phyloP scores from a whole-genome alignment of 2,888 invertebrate genomes.

The Macroteleia sp. region DNA sequence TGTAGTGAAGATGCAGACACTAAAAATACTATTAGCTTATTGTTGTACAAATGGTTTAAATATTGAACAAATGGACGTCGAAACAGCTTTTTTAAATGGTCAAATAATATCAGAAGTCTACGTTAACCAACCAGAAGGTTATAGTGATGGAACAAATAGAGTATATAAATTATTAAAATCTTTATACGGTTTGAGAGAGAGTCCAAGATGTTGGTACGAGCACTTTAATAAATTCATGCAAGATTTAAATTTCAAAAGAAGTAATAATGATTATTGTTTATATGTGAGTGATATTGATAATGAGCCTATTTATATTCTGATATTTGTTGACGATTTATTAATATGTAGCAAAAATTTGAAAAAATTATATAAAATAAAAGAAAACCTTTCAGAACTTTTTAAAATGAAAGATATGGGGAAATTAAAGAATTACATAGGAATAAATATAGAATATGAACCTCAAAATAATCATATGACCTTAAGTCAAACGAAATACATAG shows the following conservation, averaged over 20 bases:
- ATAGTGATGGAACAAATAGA: conserved; percentile 2
- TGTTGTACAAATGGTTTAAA: conserved; percentile 2
- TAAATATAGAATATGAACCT: conserved; percentile 35
- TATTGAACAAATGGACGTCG: background rate
- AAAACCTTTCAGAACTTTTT: conserved; percentile 32
- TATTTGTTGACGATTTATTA: conserved; percentile 5
- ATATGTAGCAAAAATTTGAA: conserved; percentile 13
- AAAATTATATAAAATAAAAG: conserved; percentile 27
- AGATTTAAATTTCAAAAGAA: background rate
- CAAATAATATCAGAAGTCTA: too few species aligned
- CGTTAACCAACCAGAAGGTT: background rate
- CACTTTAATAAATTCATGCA: background rate
- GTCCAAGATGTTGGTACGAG: background rate
- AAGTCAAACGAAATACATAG: conserved; percentile 31
- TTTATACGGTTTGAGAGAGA: background rate
- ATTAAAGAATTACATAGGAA: conserved; percentile 44
- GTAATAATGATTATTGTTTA: background rate
- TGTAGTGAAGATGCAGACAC: conserved; percentile 51
- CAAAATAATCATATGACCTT: conserved; percentile 19
- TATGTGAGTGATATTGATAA: background rate
- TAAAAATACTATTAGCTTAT: conserved; percentile 40
- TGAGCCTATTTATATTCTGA: background rate
- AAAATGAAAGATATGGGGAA: conserved; percentile 43
- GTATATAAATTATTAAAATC: background rate
- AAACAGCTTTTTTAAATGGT: conserved; percentile 3